Conservation (phyloP, 92 coral and sea anemone genomes). For the Epizoanthus rinbou region DNA sequence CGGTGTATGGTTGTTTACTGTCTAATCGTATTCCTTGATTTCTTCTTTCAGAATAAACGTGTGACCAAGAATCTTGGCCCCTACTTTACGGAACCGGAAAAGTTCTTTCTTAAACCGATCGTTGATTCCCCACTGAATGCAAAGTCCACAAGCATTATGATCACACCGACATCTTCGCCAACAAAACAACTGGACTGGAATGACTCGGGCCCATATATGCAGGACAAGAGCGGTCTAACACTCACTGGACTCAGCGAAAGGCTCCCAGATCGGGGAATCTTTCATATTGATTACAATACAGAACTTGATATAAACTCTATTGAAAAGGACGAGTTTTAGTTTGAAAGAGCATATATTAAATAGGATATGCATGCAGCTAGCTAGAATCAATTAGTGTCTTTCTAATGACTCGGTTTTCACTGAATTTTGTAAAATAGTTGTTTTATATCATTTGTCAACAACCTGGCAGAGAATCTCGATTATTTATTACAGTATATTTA, state of each 20-base stretch:
- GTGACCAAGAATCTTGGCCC: constrained; percentile 64
- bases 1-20: background rate
- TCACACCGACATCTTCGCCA: constrained; percentile 84
- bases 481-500: constrained; percentile 78
- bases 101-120: constrained; percentile 83
- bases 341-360: constrained; percentile 21
- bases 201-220: background rate
- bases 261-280: constrained; percentile 66
- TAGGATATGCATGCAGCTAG: constrained; percentile 20
- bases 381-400: background rate
- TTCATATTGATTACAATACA: constrained; percentile 69
- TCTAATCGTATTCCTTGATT: constrained; percentile 21
- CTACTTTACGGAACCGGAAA: constrained; percentile 84
- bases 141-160: constrained; percentile 74
- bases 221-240: constrained; percentile 23
- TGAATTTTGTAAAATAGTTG: constrained; percentile 40
- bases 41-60: constrained; percentile 75
- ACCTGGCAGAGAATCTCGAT: constrained; percentile 46
- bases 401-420: background rate
- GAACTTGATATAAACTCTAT: constrained; percentile 88
- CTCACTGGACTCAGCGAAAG: constrained; percentile 42
- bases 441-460: constrained; percentile 37
- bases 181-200: constrained; percentile 73
- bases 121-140: constrained; percentile 77
- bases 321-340: constrained; percentile 82